A percentile compares a stretch with the other conserved stretches of the same genome.
phyloP scores from a whole-genome alignment of 2,888 invertebrate genomes.

The Metellina segmentata region DNA sequence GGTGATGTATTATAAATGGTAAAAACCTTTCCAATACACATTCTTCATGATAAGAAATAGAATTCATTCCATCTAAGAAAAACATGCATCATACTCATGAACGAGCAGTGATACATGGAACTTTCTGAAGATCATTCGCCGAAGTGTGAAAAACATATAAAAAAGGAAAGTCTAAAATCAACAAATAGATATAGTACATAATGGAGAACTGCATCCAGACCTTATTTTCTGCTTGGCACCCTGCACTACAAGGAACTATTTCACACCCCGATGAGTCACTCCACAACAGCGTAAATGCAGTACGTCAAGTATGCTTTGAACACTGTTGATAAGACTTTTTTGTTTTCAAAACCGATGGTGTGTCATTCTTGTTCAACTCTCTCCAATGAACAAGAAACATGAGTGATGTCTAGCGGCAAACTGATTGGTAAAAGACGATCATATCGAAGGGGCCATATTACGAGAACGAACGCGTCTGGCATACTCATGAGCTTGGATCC shows the following conservation, averaged over 20 bases:
- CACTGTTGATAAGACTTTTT: neutral
- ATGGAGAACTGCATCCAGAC: neutral
- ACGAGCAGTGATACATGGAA: too few relatives aligned
- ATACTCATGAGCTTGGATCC: neutral
- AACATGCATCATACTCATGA: too few relatives aligned
- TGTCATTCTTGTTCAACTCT: neutral
- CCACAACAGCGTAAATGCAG: neutral
- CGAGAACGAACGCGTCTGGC: neutral
- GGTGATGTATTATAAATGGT: too few relatives aligned
- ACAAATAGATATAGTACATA: neutral
- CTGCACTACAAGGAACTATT: neutral
- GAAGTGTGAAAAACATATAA: too few relatives aligned
- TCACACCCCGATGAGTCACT: neutral
- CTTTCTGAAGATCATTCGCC: too few relatives aligned
- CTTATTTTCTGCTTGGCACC: neutral
- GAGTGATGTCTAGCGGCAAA: neutral
- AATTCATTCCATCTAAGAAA: too few relatives aligned
- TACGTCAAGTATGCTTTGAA: neutral
- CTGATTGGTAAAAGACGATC: neutral
- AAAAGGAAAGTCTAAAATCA: neutral
- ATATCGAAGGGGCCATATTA: neutral
- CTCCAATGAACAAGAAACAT: neutral
- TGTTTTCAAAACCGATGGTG: neutral
- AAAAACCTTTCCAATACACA: too few relatives aligned
- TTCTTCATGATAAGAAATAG: too few relatives aligned